Conservation (phyloP, 2,888 invertebrate genomes). For the Palloptera scutellata region DNA sequence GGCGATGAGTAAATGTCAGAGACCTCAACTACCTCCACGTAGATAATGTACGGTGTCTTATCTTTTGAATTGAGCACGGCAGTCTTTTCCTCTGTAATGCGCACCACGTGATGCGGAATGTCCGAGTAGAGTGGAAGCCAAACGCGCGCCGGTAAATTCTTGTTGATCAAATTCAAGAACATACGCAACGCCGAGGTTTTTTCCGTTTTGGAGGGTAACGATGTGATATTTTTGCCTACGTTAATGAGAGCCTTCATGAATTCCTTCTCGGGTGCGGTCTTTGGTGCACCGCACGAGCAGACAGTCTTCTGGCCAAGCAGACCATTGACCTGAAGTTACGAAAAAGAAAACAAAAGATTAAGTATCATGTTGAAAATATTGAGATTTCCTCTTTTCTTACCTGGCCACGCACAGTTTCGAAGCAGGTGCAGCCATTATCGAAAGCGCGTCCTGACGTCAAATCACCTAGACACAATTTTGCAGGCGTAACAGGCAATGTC, state of each 20-base stretch:
- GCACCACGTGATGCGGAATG: conserved; percentile 88
- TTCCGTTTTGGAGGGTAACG: conserved; percentile 86
- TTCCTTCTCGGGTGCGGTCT: conserved; percentile 83
- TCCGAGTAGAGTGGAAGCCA: conserved; percentile 94
- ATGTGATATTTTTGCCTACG: conserved; percentile 84
- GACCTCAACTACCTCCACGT: conserved; percentile 93
- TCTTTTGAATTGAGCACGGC: conserved; percentile 97
- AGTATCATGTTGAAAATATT: not conserved
- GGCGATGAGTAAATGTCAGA: conserved; percentile 83
- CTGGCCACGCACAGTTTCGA: conserved; percentile 80
- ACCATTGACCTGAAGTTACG: conserved; percentile 72
- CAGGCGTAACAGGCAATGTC: conserved; percentile 61
- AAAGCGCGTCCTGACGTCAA: conserved; percentile 94
- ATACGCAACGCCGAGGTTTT: conserved; percentile 92
- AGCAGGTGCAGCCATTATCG: conserved; percentile 94
- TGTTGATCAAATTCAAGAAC: conserved; percentile 90
- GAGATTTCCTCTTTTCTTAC: conserved; percentile 34
- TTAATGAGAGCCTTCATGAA: conserved; percentile 87
- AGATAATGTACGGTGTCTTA: conserved; percentile 94
- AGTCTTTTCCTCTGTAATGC: conserved; percentile 96
- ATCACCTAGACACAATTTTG: conserved; percentile 84
- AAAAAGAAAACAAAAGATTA: not conserved
- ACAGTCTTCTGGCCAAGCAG: conserved; percentile 78
- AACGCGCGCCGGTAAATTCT: conserved; percentile 96
- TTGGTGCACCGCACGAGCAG: conserved; percentile 82